Evolutionary conservation across 2,113 vertebrate genomes (phyloP).

Genomic region (Psittacara wagleri): DNA sequence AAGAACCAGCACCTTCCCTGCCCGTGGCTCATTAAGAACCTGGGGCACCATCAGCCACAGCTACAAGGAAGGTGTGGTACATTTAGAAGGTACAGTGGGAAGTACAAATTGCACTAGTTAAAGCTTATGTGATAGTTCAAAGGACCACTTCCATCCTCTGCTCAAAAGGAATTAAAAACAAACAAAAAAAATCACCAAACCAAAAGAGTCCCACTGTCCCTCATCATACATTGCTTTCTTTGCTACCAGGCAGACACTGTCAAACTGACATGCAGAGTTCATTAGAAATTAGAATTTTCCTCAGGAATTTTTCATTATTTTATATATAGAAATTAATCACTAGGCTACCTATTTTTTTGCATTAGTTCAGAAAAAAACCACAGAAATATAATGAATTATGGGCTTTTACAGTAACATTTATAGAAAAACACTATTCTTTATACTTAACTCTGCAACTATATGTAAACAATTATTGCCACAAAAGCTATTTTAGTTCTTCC

Average conservation of each 20-base stretch:
- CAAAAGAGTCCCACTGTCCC: background rate
- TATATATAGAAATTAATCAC: background rate
- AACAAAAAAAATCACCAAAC: background rate
- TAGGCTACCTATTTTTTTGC: background rate
- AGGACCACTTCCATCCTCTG: background rate
- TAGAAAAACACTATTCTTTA: background rate
- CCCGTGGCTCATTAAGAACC: background rate
- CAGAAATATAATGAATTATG: background rate
- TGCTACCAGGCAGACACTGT: background rate
- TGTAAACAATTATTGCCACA: constrained; percentile 21
- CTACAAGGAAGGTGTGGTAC: background rate
- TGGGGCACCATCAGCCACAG: background rate
- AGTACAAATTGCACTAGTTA: background rate
- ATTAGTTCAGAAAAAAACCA: background rate
- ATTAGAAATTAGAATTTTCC: background rate
- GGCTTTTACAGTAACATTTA: background rate
- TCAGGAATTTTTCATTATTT: background rate
- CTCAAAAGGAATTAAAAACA: background rate
- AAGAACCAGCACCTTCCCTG: background rate
- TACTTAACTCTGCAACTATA: background rate
- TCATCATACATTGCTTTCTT: background rate
- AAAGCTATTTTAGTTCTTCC: constrained; percentile 27
- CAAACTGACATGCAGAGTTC: background rate
- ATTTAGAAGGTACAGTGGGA: background rate
- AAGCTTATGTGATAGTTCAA: background rate